A percentile compares a stretch with the other conserved stretches of the same genome.
phyloP scores from a whole-genome alignment of 2,113 vertebrate species.

The Tenebrosternarchus preto region DNA sequence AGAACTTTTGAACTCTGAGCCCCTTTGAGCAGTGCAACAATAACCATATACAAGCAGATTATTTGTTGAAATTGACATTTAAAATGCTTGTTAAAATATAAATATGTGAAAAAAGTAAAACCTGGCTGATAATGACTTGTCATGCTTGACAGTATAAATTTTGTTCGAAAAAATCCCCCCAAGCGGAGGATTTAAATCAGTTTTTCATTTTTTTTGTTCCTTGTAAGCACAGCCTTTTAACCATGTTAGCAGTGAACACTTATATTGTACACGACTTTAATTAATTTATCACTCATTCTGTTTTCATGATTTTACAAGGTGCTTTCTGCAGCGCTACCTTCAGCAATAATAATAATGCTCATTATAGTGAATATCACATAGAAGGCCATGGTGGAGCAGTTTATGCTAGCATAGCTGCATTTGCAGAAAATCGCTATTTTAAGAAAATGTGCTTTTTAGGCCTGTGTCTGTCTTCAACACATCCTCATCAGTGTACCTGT shows the following conservation, averaged over 20 bases:
- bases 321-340: background rate
- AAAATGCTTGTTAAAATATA: too few species aligned
- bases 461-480: slow-evolving; percentile 4
- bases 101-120: background rate
- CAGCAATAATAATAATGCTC: slow-evolving; percentile 14
- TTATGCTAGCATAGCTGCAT: slow-evolving; percentile 1
- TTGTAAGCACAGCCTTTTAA: background rate
- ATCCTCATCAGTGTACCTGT: background rate
- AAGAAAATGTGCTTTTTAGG: slow-evolving; percentile 28
- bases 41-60: too few species aligned
- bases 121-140: background rate
- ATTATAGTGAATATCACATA: background rate
- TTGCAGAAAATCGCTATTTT: slow-evolving; percentile 26
- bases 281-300: slow-evolving; percentile 10
- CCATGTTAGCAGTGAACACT: background rate
- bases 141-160: too few species aligned
- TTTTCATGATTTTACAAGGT: background rate
- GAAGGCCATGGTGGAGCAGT: background rate
- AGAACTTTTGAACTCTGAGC: too few species aligned
- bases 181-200: background rate
- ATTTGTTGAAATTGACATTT: too few species aligned
- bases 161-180: too few species aligned
- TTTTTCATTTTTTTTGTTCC: background rate
- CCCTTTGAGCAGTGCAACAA: too few species aligned
- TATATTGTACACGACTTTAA: background rate